These are phyloP conservation scores for Drosophila rufa DNA, from an alignment of 1,140 invertebrate genomes.

Conservation along the genomic window DNA sequence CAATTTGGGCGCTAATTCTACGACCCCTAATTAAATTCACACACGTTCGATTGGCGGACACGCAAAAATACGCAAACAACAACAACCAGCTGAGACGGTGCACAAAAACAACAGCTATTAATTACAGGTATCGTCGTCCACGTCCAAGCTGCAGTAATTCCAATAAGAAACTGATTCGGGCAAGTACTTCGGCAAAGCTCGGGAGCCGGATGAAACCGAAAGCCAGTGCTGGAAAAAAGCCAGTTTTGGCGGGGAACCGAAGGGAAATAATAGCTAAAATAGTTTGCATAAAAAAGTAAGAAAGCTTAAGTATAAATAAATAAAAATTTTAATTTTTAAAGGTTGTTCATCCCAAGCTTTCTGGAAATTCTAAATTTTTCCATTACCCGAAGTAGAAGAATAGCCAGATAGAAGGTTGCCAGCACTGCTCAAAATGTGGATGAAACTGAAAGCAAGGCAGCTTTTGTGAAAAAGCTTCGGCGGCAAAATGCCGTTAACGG, in stretches of 20 bases:
- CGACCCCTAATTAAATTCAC: conserved; percentile 66
- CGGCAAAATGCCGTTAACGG: conserved; percentile 5
- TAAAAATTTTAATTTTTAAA: accelerated
- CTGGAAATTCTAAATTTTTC: too few relatives aligned
- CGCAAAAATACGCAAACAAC: conserved; percentile 52
- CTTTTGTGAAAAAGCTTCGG: conserved; percentile 9
- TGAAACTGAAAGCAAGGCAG: conserved; percentile 22
- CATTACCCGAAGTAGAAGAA: too few relatives aligned
- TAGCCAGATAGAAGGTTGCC: not conserved
- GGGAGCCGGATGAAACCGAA: conserved; percentile 29
- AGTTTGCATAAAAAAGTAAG: not conserved
- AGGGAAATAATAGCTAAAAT: not conserved
- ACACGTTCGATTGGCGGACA: conserved; percentile 58
- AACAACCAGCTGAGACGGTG: conserved; percentile 38
- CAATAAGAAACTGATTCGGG: conserved; percentile 52
- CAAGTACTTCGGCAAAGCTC: conserved; percentile 12
- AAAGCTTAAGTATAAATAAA: not conserved
- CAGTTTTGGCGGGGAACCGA: not conserved
- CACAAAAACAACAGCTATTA: conserved; percentile 30
- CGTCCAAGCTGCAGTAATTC: conserved; percentile 42
- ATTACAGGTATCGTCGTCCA: not conserved
- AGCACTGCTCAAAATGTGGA: not conserved
- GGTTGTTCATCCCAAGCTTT: too few relatives aligned
- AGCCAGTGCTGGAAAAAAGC: conserved; percentile 17
- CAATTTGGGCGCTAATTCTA: conserved; percentile 39